A percentile compares a stretch with the other conserved stretches of the same genome.
Evolutionary conservation across 2,113 vertebrate species (phyloP).

Genomic region (Casuarius casuarius): DNA sequence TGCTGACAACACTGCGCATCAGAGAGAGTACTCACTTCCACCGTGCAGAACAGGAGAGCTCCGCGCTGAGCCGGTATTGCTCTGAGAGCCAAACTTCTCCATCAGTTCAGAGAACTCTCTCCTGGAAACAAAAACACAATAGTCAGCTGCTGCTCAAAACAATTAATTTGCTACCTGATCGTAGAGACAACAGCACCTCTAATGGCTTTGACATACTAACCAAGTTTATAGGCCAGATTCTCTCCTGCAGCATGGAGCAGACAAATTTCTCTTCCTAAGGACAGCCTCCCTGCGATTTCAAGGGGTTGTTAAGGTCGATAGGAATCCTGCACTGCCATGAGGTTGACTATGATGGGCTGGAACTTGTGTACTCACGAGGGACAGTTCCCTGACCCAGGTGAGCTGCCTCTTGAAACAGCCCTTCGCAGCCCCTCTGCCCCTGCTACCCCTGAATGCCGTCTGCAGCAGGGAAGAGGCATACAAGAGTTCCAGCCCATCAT

Average conservation of each 20-base stretch:
- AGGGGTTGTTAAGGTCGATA: background rate
- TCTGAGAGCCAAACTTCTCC: constrained; percentile 87
- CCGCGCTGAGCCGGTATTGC: constrained; percentile 84
- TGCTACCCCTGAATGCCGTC: background rate
- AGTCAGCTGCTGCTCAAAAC: background rate
- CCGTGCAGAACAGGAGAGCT: constrained; percentile 84
- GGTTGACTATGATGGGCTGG: background rate
- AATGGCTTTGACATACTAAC: background rate
- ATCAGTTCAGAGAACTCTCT: constrained; percentile 89
- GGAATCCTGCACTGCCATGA: background rate
- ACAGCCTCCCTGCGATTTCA: background rate
- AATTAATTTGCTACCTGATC: background rate
- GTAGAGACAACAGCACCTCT: background rate
- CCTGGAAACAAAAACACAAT: constrained; percentile 57
- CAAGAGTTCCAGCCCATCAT: background rate
- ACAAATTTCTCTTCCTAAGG: background rate
- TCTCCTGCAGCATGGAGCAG: background rate
- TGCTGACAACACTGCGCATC: background rate
- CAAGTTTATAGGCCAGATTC: rapidly evolving
- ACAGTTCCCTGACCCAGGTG: no score
- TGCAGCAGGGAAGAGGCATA: background rate
- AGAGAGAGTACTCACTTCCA: constrained; percentile 56
- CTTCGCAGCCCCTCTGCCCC: background rate
- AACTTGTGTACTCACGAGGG: background rate
- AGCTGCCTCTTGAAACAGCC: background rate